Percentiles rank a stretch among this genome's conserved stretches.
Evolutionary conservation across 2,797 vertebrate species (phyloP).

Genomic region (Tokudaia muenninki): DNA sequence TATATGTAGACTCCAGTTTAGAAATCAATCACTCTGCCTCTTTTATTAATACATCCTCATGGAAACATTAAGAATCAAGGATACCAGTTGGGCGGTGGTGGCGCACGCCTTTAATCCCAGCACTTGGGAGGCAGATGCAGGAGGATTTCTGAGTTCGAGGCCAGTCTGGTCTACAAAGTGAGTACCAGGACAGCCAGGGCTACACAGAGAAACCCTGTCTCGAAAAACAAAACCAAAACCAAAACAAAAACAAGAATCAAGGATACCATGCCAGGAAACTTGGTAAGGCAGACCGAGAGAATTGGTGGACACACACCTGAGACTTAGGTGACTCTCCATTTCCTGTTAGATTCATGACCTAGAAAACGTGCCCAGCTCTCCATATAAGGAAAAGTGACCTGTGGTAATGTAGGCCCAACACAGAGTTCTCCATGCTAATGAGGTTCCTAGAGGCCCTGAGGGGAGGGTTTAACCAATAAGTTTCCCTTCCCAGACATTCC

Average conservation of each 20-base stretch:
- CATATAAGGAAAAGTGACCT: background rate
- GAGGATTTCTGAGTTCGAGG: too few species aligned
- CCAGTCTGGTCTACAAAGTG: too few species aligned
- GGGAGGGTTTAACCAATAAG: background rate
- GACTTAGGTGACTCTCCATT: background rate
- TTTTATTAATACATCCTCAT: background rate
- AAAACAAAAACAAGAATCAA: background rate
- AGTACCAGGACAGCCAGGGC: too few species aligned
- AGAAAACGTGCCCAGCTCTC: background rate
- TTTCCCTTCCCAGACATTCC: background rate
- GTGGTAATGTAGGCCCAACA: background rate
- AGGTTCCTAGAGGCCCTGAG: background rate
- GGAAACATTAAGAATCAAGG: background rate
- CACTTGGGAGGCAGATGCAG: too few species aligned
- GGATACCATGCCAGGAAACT: background rate
- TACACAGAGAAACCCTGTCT: too few species aligned
- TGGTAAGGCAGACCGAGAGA: background rate
- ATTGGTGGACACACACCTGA: background rate
- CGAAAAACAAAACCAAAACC: too few species aligned
- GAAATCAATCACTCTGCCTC: background rate
- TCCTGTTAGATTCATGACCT: background rate
- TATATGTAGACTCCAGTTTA: background rate
- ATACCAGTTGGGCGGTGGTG: too few species aligned
- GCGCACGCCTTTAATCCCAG: too few species aligned
- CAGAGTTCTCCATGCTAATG: background rate